Conservation (phyloP, 2,113 vertebrate genomes). For the Hystrix brachyura region DNA sequence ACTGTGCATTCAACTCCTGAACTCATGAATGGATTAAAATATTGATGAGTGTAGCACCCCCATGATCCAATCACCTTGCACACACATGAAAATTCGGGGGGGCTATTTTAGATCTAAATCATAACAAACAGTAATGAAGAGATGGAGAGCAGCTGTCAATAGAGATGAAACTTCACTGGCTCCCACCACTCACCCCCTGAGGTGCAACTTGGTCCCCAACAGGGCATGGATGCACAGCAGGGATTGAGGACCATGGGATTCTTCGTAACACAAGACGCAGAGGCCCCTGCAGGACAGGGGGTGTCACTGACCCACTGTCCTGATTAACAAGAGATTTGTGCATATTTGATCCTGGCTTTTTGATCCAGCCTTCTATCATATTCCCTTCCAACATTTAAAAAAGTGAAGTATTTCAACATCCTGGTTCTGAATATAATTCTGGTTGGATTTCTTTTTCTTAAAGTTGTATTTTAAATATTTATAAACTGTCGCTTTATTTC, state of each 20-base stretch:
- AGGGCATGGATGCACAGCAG: background rate
- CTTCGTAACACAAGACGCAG: background rate
- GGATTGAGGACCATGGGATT: too few species aligned
- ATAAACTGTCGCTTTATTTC: slow-evolving; percentile 14
- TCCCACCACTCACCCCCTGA: background rate
- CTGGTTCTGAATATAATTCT: background rate
- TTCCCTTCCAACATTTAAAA: background rate
- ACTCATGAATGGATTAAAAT: background rate
- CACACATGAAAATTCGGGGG: background rate
- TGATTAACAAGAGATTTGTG: background rate
- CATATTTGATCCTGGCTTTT: background rate
- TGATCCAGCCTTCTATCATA: background rate
- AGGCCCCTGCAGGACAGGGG: background rate
- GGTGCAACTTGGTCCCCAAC: background rate
- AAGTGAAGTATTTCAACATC: background rate
- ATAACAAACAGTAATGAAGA: background rate
- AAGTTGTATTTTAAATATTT: slow-evolving; percentile 27
- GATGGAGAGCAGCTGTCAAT: background rate
- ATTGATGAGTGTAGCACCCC: too few species aligned
- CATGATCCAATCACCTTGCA: background rate
- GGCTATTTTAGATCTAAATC: background rate
- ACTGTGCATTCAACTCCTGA: background rate
- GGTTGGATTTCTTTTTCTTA: slow-evolving; percentile 10
- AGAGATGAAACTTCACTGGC: background rate
- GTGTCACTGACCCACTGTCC: background rate